Evolutionary conservation across 2,113 vertebrate genomes (phyloP).

Genomic region (Bungarus multicinctus): DNA sequence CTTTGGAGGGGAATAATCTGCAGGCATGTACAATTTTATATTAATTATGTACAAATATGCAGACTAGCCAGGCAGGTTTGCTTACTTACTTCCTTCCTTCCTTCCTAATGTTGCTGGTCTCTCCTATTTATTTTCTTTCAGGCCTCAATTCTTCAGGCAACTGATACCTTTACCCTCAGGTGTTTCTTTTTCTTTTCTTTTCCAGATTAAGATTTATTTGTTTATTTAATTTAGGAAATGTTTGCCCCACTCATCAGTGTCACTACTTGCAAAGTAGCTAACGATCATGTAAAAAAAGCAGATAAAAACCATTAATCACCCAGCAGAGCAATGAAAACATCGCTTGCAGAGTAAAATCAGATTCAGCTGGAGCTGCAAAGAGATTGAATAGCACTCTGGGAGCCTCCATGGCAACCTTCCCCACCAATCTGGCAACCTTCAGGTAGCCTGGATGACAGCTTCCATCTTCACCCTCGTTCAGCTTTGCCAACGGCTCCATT

Average conservation of each 20-base stretch:
- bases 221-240: conserved; percentile 7
- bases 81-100: not conserved
- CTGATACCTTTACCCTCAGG: not conserved
- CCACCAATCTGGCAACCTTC: not conserved
- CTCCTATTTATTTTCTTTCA: not conserved
- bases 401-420: not conserved
- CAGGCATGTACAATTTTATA: not conserved
- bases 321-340: not conserved
- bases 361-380: not conserved
- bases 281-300: not conserved
- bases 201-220: not conserved
- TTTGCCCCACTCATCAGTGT: not conserved
- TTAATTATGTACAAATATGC: not conserved
- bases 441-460: not conserved
- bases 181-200: not conserved
- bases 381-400: not conserved
- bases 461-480: not conserved
- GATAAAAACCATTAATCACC: not conserved
- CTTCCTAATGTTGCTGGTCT: not conserved
- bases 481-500: not conserved
- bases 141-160: not conserved
- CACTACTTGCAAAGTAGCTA: not conserved
- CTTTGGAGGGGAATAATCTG: not conserved
- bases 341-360: not conserved
- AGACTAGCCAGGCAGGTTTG: not conserved